Conservation (phyloP, 2,113 vertebrate species). For the Conger conger region DNA sequence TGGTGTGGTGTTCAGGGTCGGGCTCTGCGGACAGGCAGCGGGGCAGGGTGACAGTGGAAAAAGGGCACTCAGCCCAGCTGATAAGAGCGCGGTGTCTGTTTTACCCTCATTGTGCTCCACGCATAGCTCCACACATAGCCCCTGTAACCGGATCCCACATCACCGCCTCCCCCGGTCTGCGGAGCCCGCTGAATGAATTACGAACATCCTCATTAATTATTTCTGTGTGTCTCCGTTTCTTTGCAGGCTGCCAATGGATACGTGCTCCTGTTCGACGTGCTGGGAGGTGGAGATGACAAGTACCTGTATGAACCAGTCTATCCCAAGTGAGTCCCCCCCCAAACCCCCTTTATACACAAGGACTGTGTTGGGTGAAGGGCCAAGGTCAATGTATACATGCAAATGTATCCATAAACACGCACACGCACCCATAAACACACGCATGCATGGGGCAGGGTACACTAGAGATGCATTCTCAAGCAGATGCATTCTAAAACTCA, state of each 20-base stretch:
- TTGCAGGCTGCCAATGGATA: constrained; percentile 92
- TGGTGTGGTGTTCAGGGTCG: background rate
- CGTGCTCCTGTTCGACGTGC: constrained; percentile 89
- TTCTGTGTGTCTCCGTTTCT: constrained; percentile 57
- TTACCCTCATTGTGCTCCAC: background rate
- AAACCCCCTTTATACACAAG: background rate
- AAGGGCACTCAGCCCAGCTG: background rate
- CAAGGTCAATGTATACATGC: background rate
- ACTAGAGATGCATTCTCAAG: background rate
- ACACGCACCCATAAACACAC: background rate
- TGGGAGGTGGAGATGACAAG: constrained; percentile 81
- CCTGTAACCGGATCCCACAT: background rate
- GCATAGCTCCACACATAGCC: background rate
- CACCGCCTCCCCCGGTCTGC: background rate
- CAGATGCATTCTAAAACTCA: constrained; percentile 2
- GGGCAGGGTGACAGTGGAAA: background rate
- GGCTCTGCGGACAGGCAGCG: background rate
- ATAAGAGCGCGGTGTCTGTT: background rate
- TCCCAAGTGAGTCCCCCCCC: constrained; percentile 82
- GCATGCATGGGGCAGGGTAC: background rate
- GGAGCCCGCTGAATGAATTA: background rate
- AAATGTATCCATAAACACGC: constrained; percentile 2
- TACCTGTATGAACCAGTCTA: constrained; percentile 93
- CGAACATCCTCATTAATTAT: constrained; percentile 23
- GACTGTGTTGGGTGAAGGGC: background rate